Conservation (phyloP, 2,113 vertebrate genomes). For the Pteropus alecto region DNA sequence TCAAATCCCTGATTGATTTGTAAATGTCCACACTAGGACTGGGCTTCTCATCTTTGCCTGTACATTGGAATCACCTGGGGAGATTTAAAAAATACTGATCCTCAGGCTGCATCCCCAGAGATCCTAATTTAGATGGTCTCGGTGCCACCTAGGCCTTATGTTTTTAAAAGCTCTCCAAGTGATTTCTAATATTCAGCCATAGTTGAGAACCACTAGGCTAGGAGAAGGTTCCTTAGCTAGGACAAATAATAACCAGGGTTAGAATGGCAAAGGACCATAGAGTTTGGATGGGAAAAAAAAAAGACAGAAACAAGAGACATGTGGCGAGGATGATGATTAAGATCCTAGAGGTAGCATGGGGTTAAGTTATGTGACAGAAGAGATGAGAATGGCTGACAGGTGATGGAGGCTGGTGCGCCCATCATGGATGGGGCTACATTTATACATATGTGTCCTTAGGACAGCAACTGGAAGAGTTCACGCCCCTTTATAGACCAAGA, state of each 20-base stretch:
- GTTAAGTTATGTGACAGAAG: background rate
- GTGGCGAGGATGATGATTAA: background rate
- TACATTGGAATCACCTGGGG: background rate
- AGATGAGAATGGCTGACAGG: background rate
- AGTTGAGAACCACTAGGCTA: background rate
- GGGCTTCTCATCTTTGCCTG: background rate
- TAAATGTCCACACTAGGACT: background rate
- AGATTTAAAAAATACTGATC: background rate
- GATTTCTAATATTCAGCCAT: background rate
- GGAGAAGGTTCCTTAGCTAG: background rate
- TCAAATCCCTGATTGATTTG: background rate
- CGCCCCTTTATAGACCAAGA: background rate
- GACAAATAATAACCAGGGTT: background rate
- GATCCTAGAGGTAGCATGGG: background rate
- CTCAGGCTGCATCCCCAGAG: background rate
- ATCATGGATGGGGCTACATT: background rate
- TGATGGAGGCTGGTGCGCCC: background rate
- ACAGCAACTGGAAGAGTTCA: background rate
- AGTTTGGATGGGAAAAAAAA: background rate
- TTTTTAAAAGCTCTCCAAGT: background rate
- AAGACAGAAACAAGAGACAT: background rate
- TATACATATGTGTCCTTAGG: background rate
- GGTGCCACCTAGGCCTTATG: background rate
- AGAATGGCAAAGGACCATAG: background rate
- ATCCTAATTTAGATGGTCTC: background rate